Base-by-base conservation (phyloP, 92 coral and sea anemone genomes). In the Chrysogorgia sp. region DNA sequence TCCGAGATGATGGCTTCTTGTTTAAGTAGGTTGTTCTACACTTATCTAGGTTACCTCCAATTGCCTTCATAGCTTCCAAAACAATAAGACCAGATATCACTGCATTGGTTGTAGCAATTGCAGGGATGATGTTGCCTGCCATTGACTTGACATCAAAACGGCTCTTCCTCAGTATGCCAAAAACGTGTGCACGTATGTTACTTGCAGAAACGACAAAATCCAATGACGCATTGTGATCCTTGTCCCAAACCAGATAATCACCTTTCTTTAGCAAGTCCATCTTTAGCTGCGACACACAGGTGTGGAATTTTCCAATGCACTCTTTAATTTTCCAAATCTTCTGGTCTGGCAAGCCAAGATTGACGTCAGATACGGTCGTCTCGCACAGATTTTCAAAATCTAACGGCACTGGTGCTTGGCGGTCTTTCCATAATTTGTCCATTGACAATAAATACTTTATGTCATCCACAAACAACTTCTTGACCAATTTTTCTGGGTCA, bases 101-200 rank as follows among this genome's bases (percentile, higher is more conserved):
- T 8, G 98, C 98, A 87, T 94, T 94, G 65, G 98, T 94, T 52
- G 98, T 94, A 34, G 98, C 98, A 58, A 94, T 94, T 23, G 98
- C 98, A 29, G 98, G 98, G 71, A 94, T 94, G 34, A 94, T 94
- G 75, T 94, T 94, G 0, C 98, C 98, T 2, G 98, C 98, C 98
- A 94, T 94, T 17, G 98, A 94, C 86, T 94, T 94, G 21, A 91
- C 87, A 81, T 94, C 98, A 87, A 94, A 94, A 48, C 98, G 94
- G 69, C 98, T 94, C 74, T 88, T 91, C 83, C 88, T 83, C 35
- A 86, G 81, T 55, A 94, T 94, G 52, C 92, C 91, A 86, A 94
- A 94, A 53, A 92, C 89, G 58, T 91, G 96, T 0, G 98, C 93
- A 57, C 98, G 83, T 83, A 94, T 85, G 71, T 94, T 94, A 52